phyloP scores from a whole-genome alignment of 2,888 invertebrate genomes.

The Leptogaster cylindrica region DNA sequence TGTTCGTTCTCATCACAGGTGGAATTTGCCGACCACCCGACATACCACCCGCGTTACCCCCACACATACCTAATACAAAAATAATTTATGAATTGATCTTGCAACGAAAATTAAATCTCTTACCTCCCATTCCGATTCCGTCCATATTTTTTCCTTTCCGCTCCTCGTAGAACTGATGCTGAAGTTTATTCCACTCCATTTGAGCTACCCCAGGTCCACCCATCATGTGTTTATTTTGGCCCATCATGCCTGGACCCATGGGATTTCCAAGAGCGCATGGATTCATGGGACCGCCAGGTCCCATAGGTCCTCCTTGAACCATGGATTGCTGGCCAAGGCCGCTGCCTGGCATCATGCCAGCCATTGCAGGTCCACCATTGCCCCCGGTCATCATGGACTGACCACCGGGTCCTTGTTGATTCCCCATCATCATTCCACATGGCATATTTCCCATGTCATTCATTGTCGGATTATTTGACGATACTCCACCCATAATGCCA shows the following conservation, averaged over 20 bases:
- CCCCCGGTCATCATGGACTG: slow-evolving; percentile 46
- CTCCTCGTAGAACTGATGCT: slow-evolving; percentile 83
- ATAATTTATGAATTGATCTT: neutral
- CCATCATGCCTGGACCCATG: slow-evolving; percentile 45
- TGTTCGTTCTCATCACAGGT: slow-evolving; percentile 46
- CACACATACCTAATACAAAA: slow-evolving; percentile 25
- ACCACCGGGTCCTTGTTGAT: slow-evolving; percentile 18
- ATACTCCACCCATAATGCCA: slow-evolving; percentile 50
- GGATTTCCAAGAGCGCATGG: slow-evolving; percentile 18
- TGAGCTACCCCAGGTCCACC: slow-evolving; percentile 64
- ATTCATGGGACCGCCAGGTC: slow-evolving; percentile 46
- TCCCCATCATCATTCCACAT: slow-evolving; percentile 38
- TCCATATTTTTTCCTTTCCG: slow-evolving; percentile 62
- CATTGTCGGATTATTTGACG: slow-evolving; percentile 40
- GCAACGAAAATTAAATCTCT: neutral
- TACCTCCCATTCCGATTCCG: slow-evolving; percentile 37
- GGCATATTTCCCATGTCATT: slow-evolving; percentile 39
- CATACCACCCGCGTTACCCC: neutral
- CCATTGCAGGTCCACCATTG: slow-evolving; percentile 30
- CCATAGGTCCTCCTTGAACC: slow-evolving; percentile 43
- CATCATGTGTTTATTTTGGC: slow-evolving; percentile 48
- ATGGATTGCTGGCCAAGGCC: slow-evolving; percentile 32
- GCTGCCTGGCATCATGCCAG: neutral
- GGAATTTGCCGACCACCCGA: slow-evolving; percentile 45
- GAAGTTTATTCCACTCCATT: slow-evolving; percentile 90